Evolutionary conservation across 2,888 invertebrate genomes (phyloP).

Genomic region (Actias luna): DNA sequence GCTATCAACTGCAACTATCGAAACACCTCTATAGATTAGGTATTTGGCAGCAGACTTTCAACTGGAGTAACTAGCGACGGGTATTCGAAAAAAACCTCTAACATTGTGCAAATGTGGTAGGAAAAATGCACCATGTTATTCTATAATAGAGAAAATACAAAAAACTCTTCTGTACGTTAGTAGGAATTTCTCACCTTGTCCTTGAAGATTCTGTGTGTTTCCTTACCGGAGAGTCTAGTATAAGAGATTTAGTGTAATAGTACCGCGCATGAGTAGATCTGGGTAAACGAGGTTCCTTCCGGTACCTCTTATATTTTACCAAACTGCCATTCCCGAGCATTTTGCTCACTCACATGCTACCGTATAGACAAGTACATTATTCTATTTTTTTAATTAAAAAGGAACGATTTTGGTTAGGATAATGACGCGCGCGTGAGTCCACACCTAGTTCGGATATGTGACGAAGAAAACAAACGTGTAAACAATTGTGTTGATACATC

Average conservation of each 20-base stretch:
- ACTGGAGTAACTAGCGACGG: no score
- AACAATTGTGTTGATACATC: conserved; percentile 71
- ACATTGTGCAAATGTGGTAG: no score
- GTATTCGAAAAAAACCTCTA: no score
- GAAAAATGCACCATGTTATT: no score
- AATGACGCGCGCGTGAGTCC: conserved; percentile 42
- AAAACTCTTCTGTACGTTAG: not conserved
- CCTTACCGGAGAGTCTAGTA: conserved; percentile 44
- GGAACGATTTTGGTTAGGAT: not conserved
- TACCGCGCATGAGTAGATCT: conserved; percentile 58
- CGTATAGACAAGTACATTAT: conserved; percentile 29
- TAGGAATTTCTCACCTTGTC: conserved; percentile 45
- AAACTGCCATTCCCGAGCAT: conserved; percentile 65
- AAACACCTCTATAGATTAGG: no score
- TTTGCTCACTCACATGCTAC: conserved; percentile 49
- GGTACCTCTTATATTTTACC: conserved; percentile 56
- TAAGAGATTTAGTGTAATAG: conserved; percentile 63
- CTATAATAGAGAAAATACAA: not conserved
- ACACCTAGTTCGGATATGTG: conserved; percentile 51
- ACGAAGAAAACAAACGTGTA: conserved; percentile 67
- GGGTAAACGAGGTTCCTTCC: conserved; percentile 54
- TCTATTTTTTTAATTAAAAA: conserved; percentile 25
- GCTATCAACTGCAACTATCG: no score
- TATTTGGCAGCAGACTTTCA: no score
- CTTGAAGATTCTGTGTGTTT: conserved; percentile 36